Conservation (phyloP, 1,140 invertebrate genomes). For the Drosophila guanche region DNA sequence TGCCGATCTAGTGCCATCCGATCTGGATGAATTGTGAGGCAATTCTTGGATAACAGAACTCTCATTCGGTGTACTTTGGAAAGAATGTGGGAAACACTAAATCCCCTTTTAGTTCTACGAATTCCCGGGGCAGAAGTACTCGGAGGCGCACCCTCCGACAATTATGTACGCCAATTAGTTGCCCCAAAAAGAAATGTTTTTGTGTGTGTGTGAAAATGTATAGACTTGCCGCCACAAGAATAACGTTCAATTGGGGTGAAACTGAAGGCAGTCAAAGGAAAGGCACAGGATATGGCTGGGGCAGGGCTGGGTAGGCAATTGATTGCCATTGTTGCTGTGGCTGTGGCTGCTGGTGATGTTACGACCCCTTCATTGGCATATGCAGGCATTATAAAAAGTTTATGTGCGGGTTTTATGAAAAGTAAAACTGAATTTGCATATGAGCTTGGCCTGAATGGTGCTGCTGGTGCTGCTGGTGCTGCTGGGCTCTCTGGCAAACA, state of each 20-base stretch:
- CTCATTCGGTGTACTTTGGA: too few species aligned
- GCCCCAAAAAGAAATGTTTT: conserved; percentile 23
- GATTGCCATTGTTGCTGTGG: conserved; percentile 5
- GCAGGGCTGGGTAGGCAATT: too few species aligned
- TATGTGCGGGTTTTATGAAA: conserved; percentile 63
- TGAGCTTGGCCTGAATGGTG: conserved; percentile 27
- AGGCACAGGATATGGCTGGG: not conserved
- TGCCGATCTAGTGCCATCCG: too few species aligned
- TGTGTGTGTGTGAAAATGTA: not conserved
- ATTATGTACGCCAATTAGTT: conserved; percentile 72
- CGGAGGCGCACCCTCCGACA: conserved; percentile 33
- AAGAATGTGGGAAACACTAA: too few species aligned
- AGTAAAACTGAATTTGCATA: conserved; percentile 63
- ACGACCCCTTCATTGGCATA: conserved; percentile 51
- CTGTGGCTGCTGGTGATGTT: not conserved
- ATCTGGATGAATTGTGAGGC: too few species aligned
- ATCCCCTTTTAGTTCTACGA: too few species aligned
- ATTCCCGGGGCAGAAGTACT: too few species aligned
- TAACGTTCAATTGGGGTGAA: conserved; percentile 12
- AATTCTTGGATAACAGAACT: too few species aligned
- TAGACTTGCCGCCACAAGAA: conserved; percentile 25
- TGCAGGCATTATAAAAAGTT: conserved; percentile 59
- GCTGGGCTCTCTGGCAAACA: conserved; percentile 19
- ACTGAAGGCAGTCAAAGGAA: conserved; percentile 8
- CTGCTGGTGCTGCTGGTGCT: not conserved